These are phyloP conservation scores for Dicyema japonicum DNA, from an alignment of 1,140 invertebrate genomes.

Conservation along the genomic window DNA sequence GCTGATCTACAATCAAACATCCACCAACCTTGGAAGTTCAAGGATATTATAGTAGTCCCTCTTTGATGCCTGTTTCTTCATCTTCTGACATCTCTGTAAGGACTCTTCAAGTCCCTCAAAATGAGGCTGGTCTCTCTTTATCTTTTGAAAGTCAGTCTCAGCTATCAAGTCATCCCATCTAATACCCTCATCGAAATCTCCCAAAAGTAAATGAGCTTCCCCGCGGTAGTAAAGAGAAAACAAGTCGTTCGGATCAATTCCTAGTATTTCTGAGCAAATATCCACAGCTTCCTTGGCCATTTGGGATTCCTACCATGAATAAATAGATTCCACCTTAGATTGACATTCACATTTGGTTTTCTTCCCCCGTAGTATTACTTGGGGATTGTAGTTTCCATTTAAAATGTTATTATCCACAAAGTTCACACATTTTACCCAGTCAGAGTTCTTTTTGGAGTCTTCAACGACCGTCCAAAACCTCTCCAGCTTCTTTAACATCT, in stretches of 20 bases:
- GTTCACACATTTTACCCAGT: conserved; percentile 39
- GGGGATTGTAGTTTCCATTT: conserved; percentile 21
- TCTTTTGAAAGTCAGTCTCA: background rate
- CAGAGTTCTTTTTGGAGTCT: conserved; percentile 29
- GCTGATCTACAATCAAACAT: conserved; percentile 26
- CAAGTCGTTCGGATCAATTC: conserved; percentile 31
- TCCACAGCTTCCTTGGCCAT: conserved; percentile 27
- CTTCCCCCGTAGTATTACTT: conserved; percentile 9
- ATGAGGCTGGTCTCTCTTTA: no score
- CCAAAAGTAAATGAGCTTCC: conserved; percentile 52
- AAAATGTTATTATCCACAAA: no score
- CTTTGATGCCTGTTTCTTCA: conserved; percentile 62
- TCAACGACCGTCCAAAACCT: conserved; percentile 44
- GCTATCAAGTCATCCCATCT: background rate
- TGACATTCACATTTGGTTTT: conserved; percentile 13
- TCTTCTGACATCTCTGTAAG: conserved; percentile 48
- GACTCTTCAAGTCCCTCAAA: no score
- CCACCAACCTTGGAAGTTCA: conserved; percentile 31
- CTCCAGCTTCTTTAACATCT: conserved; percentile 72
- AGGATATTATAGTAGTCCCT: conserved; percentile 95
- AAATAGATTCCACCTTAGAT: conserved; percentile 10
- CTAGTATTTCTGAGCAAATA: conserved; percentile 42
- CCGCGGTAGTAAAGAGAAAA: conserved; percentile 52
- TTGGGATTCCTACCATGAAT: conserved; percentile 24
- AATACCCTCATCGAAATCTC: conserved; percentile 60